Conservation (phyloP, 2,797 vertebrate genomes). For the Phoxinus dragarum region DNA sequence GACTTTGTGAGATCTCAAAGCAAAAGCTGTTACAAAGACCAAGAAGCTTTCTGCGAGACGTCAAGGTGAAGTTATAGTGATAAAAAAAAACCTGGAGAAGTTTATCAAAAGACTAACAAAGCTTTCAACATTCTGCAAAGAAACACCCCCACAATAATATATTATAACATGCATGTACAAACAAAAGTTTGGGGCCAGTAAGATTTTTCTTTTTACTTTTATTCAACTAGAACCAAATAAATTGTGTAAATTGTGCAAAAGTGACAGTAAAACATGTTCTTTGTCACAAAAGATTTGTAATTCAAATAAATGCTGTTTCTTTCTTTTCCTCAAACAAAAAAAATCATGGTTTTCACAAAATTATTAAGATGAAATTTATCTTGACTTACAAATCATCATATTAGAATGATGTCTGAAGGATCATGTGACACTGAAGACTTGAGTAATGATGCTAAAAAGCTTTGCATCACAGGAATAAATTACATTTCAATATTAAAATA, state of each 20-base stretch:
- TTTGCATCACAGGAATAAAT: no score
- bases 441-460: no score
- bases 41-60: slow-evolving; percentile 4
- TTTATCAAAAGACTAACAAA: slow-evolving; percentile 32
- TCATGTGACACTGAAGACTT: no score
- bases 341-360: neutral
- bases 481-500: neutral
- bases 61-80: slow-evolving; percentile 5
- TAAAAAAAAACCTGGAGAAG: neutral
- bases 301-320: neutral
- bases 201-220: neutral
- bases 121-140: slow-evolving; percentile 20
- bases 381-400: neutral
- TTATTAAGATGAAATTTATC: fast-evolving
- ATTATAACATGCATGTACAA: neutral
- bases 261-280: neutral
- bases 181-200: neutral
- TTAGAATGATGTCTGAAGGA: neutral
- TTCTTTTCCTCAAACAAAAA: neutral
- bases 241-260: neutral
- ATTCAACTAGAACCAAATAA: neutral
- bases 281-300: neutral
- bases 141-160: neutral
- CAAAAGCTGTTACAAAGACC: slow-evolving; percentile 30
- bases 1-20: slow-evolving; percentile 23